Evolutionary conservation across 2,797 vertebrate genomes (phyloP), one percentile per base, ranked within the genome.

Genomic region (Mormyrus hasselquistii): DNA sequence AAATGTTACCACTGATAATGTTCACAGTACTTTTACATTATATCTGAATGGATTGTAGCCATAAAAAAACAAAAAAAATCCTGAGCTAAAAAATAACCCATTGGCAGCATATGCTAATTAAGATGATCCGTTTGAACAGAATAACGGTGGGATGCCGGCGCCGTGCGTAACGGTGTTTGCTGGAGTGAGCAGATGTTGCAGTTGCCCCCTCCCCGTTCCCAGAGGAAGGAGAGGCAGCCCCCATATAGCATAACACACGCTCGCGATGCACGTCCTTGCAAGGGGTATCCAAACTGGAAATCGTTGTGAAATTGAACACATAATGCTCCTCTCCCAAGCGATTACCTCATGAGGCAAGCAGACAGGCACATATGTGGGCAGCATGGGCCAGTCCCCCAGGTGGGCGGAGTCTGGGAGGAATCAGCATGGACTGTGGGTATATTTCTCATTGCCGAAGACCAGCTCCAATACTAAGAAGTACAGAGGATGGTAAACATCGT

Each of bases 181-280:
- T 50, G 84, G 50, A 86, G 25, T 52, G 49, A 55, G 55, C 85
- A 87, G 85, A 87, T 59, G 53, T 59, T 87, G 34, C 85, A 41
- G 85, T 8, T 19, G 53, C 29, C 34, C 34, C 16, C 14, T 38
- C 85, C 29, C 7, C 16, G 1, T 87, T 59, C 85, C 53, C 53
- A 87, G 50, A 59, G 53, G 52, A 87, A 87, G 25, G 29, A 12
- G 16, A 87, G 49, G 49, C 16, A 41, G 69, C 34, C 69, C 69
- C 69, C 14, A 0, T 76, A 5, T 41, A 41, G 69, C 34, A 2
- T 41, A 34, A 76, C 69, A 14, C 34, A 76, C 25, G 4, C 25
- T 86, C 4, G 5, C 14, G 10, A n/a, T 53, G 49, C 52, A 16
- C 22, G 52, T 34, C 50, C 83, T 53, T 50, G 49, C 50, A 53